Evolutionary conservation across 2,113 vertebrate genomes (phyloP).

Genomic region (Catharus fuscescens): DNA sequence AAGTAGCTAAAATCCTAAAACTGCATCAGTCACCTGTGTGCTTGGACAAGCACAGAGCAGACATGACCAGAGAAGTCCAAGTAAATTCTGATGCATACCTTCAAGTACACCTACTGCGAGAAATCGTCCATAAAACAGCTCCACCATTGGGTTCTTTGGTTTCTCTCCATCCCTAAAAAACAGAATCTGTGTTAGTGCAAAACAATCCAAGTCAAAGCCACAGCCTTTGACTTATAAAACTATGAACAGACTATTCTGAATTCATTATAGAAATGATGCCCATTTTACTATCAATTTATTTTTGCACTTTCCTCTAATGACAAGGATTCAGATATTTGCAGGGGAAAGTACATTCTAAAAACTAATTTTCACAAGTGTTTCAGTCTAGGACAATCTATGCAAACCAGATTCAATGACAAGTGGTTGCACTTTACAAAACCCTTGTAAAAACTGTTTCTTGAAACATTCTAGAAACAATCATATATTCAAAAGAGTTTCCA

Average conservation of each 20-base stretch:
- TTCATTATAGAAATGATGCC: not conserved
- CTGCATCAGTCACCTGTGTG: not conserved
- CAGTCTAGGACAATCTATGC: not conserved
- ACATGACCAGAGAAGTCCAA: not conserved
- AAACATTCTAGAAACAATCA: not conserved
- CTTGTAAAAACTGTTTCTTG: not conserved
- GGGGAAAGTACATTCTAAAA: not conserved
- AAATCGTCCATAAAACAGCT: slow-evolving; percentile 96
- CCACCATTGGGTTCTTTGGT: slow-evolving; percentile 99
- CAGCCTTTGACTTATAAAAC: not conserved
- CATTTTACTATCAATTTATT: not conserved
- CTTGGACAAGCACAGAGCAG: not conserved
- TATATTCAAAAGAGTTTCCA: not conserved
- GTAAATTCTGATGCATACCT: slow-evolving; percentile 78
- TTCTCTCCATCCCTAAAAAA: slow-evolving; percentile 91
- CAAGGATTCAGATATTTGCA: not conserved
- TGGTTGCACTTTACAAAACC: not conserved
- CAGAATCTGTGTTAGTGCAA: not conserved
- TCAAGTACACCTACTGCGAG: slow-evolving; percentile 94
- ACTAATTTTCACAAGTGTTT: not conserved
- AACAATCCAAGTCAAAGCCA: not conserved
- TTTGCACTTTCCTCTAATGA: not conserved
- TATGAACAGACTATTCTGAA: not conserved
- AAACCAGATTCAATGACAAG: not conserved
- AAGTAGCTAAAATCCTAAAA: not conserved